phyloP scores from a whole-genome alignment of 2,797 vertebrate species.

The Gymnoscopelus microlampas region DNA sequence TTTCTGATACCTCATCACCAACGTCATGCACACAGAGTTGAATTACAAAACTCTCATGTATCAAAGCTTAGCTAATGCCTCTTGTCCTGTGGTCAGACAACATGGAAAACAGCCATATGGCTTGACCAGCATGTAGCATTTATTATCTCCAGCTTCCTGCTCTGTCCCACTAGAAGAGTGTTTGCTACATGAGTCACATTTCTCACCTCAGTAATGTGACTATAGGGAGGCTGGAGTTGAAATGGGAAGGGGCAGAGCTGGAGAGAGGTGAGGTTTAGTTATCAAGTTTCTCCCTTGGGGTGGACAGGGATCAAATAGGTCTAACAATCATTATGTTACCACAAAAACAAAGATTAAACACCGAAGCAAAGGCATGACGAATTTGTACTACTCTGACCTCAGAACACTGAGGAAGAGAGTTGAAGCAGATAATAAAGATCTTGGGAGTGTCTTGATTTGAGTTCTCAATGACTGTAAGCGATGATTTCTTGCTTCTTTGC shows the following conservation, averaged over 20 bases:
- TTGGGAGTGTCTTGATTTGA: no score
- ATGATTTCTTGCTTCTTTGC: no score
- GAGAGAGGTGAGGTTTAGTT: conserved; percentile 6
- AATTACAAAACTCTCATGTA: background rate
- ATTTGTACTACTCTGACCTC: conserved; percentile 37
- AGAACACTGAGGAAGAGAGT: background rate
- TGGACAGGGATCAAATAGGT: background rate
- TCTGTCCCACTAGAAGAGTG: conserved; percentile 4
- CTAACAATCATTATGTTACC: conserved; percentile 31
- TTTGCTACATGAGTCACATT: conserved; percentile 29
- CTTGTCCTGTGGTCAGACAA: no score
- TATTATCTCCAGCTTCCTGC: conserved; percentile 10
- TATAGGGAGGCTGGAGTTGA: conserved; percentile 8
- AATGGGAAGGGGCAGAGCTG: conserved; percentile 9
- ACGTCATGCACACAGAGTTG: background rate
- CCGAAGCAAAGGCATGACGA: conserved; percentile 10
- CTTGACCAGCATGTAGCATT: conserved; percentile 2
- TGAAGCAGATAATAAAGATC: conserved; percentile 13
- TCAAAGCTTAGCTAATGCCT: conserved; percentile 4
- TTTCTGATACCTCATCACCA: background rate
- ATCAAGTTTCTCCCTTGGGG: conserved; percentile 18
- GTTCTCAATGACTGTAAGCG: no score
- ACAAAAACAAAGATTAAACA: conserved; percentile 31
- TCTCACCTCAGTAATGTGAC: conserved; percentile 20
- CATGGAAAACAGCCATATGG: background rate